Evolutionary conservation across 2,888 invertebrate genomes (phyloP), one percentile per base, ranked within the genome.

Genomic region (Torymus auratus): DNA sequence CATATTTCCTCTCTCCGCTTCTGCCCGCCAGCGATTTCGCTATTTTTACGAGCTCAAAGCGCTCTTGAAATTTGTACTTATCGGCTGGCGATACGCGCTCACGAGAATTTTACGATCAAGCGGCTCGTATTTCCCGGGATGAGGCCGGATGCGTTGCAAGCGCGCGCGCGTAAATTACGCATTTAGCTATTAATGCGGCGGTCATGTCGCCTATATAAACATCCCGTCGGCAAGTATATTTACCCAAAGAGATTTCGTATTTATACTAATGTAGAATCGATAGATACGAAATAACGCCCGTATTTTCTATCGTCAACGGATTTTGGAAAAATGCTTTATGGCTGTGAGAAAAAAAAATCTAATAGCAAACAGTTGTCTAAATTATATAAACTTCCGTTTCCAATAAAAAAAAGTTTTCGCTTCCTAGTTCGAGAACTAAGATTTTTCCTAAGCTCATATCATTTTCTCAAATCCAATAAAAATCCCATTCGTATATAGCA

Each of bases 1-100:
- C 41, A 62, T 62, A 13, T 62, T 28, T 62, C 28, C 28, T 28
- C 28, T 28, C 28, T 28, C 3, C 28, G 12, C 23, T 61, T 61
- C 23, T 23, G 20, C 12, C 20, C 17, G 28, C 28, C 28, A 28
- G 28, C 28, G 15, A 15, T 73, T 56, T 17, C 23, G 28, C 28
- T 41, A 55, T 56, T 73, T 73, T 64, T 56, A 64, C 64, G 64
- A 56, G 12, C 73, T 62, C 15, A 72, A 64, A 55, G 55, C 23
- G 20, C 62, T 50, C 56, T 10, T 12, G 55, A 23, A 52, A 74
- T 74, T 74, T 74, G 67, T 67, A 67, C 65, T 58, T 58, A 50
- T 74, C 67, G 74, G 28, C 58, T 58, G 13, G 56, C 73, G 74
- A 56, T 17, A 14, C 7, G 17, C 11, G 20, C 28, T 73, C 64